Evolutionary conservation across 2,888 invertebrate species (phyloP).

Genomic region (Cremastinae sp.): DNA sequence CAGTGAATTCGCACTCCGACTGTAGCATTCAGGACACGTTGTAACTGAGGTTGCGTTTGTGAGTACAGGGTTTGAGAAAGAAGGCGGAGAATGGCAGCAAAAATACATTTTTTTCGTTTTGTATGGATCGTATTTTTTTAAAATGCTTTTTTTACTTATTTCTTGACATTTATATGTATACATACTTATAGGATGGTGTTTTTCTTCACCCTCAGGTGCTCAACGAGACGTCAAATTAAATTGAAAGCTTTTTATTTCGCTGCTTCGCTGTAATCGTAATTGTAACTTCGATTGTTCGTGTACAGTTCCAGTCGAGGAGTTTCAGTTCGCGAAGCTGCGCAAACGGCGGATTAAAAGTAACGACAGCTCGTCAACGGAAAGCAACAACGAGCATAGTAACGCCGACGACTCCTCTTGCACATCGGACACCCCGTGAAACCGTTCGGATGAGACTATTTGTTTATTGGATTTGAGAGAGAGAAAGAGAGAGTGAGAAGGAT

Average conservation of each 20-base stretch:
- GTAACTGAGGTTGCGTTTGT: constrained; percentile 46
- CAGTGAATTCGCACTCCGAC: constrained; percentile 59
- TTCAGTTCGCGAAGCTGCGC: constrained; percentile 78
- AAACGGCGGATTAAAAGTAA: constrained; percentile 77
- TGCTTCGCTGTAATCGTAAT: background rate
- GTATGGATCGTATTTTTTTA: constrained; percentile 52
- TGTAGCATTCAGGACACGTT: constrained; percentile 63
- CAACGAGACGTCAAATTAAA: too few relatives aligned
- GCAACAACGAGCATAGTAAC: constrained; percentile 78
- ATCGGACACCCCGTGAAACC: constrained; percentile 74
- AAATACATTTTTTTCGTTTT: constrained; percentile 68
- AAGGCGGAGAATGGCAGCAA: constrained; percentile 48
- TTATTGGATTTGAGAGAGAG: constrained; percentile 1
- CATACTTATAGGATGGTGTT: too few relatives aligned
- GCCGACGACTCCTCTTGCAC: constrained; percentile 77
- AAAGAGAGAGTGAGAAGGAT: background rate
- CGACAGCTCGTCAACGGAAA: constrained; percentile 79
- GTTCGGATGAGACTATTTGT: constrained; percentile 1
- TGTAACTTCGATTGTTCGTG: constrained; percentile 62
- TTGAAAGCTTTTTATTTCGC: background rate
- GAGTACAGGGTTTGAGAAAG: constrained; percentile 13
- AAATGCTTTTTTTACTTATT: constrained; percentile 53
- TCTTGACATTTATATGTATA: background rate
- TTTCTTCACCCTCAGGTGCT: background rate
- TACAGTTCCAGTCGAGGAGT: constrained; percentile 79